A percentile compares a stretch with the other conserved stretches of the same genome.
Evolutionary conservation across 2,797 vertebrate genomes (phyloP).

Genomic region (Orientallactaga sibirica): DNA sequence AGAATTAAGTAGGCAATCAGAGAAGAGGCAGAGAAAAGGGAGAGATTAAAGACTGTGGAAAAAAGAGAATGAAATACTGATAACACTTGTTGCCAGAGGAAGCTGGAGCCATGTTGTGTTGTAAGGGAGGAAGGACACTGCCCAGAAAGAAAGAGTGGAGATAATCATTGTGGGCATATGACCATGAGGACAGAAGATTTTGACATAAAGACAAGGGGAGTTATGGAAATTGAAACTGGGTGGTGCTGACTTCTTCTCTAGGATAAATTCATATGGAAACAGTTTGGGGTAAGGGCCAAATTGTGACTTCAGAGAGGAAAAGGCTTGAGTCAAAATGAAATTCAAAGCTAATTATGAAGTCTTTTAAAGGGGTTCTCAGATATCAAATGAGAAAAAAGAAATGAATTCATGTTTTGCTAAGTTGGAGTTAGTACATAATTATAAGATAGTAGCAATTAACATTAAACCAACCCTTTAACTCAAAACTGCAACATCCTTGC

Average conservation of each 20-base stretch:
- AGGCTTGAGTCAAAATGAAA: not conserved
- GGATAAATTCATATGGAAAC: not conserved
- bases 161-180: not conserved
- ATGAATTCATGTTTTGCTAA: not conserved
- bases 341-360: not conserved
- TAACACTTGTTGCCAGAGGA: not conserved
- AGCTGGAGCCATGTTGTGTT: not conserved
- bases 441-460: not conserved
- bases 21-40: not conserved
- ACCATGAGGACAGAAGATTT: not conserved
- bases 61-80: not conserved
- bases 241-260: not conserved
- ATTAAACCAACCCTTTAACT: not conserved
- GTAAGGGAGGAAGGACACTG: not conserved
- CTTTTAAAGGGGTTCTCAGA: not conserved
- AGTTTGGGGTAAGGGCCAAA: not conserved
- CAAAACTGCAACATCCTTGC: not conserved
- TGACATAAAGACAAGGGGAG: not conserved
- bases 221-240: not conserved
- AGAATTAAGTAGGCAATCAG: not conserved
- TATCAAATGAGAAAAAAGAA: not conserved
- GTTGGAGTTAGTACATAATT: slow-evolving; percentile 9
- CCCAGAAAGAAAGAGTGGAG: not conserved
- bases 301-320: slow-evolving; percentile 6
- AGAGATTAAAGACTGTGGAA: not conserved